These are phyloP conservation scores for Vidua chalybeata DNA, from an alignment of 2,113 vertebrate species.

Conservation along the genomic window DNA sequence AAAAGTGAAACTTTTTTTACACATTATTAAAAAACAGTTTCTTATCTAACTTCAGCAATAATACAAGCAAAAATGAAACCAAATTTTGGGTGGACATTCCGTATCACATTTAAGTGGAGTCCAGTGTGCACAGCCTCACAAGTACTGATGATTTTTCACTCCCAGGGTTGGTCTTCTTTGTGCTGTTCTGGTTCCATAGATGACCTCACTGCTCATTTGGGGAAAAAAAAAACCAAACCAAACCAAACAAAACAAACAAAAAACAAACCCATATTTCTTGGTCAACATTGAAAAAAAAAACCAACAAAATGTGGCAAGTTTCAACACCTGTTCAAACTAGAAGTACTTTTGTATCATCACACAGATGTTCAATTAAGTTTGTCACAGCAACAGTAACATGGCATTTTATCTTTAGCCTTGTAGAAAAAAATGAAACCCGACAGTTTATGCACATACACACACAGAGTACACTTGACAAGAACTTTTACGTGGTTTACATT, in stretches of 20 bases:
- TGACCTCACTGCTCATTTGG: background rate
- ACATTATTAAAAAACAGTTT: conserved; percentile 62
- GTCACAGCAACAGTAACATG: conserved; percentile 34
- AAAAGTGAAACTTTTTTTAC: conserved; percentile 63
- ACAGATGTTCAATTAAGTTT: background rate
- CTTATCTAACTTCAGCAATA: conserved; percentile 60
- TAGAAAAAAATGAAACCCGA: background rate
- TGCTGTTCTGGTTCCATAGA: background rate
- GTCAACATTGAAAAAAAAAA: background rate
- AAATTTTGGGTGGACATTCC: background rate
- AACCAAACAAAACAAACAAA: background rate
- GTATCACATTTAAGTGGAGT: conserved; percentile 27
- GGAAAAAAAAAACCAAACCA: background rate
- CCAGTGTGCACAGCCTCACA: conserved; percentile 12
- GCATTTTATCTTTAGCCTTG: conserved; percentile 49
- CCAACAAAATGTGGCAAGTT: background rate
- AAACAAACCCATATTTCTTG: background rate
- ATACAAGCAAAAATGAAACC: conserved; percentile 40
- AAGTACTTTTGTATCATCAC: background rate
- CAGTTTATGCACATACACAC: conserved; percentile 34
- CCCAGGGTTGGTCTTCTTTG: background rate
- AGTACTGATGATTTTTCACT: conserved; percentile 13
- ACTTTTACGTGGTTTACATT: conserved; percentile 78
- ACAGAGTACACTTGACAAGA: conserved; percentile 72
- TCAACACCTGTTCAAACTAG: background rate